Evolutionary conservation across 2,113 vertebrate genomes (phyloP).

Genomic region (Neolamprologus tretocephalus): DNA sequence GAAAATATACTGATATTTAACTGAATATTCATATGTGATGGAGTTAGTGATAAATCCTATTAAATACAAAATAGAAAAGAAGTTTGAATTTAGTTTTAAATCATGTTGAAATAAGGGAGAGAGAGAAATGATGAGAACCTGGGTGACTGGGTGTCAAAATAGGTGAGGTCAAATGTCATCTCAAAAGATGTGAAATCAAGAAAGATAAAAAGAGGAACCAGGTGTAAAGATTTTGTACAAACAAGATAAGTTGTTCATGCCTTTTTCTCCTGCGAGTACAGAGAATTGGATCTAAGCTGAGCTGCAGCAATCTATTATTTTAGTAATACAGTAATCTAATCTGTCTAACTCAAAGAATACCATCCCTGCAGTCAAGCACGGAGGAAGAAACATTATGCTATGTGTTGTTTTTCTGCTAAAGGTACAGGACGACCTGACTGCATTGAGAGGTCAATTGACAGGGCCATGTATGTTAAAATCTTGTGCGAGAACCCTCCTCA

Average conservation of each 20-base stretch:
- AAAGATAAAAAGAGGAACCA: neutral
- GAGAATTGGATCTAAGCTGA: neutral
- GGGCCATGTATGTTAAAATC: neutral
- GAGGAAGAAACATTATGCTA: neutral
- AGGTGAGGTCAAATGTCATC: neutral
- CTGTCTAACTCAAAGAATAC: neutral
- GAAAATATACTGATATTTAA: neutral
- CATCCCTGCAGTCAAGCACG: neutral
- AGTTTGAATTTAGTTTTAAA: neutral
- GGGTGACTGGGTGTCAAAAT: neutral
- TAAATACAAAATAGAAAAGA: neutral
- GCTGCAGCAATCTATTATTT: neutral
- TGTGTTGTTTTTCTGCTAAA: neutral
- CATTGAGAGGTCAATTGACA: neutral
- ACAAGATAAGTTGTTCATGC: neutral
- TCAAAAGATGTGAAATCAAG: neutral
- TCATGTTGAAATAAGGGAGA: neutral
- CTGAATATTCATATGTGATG: neutral
- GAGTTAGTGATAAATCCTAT: neutral
- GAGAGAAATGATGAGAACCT: neutral
- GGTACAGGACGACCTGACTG: neutral
- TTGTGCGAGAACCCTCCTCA: neutral
- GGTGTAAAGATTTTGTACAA: neutral
- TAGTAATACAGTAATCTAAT: neutral
- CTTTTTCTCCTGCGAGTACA: neutral